A percentile compares a stretch with the other conserved stretches of the same genome.
Evolutionary conservation across 2,888 invertebrate genomes (phyloP).

Genomic region (Punctoribates punctum): DNA sequence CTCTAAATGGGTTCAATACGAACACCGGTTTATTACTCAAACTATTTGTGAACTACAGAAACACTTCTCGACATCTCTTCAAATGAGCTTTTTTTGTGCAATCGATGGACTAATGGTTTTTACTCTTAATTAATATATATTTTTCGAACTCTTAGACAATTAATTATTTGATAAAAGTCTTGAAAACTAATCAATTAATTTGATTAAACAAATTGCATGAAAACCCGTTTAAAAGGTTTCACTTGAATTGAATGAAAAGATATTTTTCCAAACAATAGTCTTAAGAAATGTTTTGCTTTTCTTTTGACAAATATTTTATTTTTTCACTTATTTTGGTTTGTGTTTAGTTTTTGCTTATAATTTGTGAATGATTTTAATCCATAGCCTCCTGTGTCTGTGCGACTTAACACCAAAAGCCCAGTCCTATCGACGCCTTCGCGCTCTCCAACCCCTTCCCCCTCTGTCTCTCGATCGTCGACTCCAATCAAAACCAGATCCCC

Average conservation of each 20-base stretch:
- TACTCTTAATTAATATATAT: not conserved
- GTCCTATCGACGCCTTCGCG: slow-evolving; percentile 10
- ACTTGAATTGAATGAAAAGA: no score
- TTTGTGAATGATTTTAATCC: slow-evolving; percentile 5
- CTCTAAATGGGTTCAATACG: no score
- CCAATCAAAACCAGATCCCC: slow-evolving; percentile 30
- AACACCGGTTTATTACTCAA: not conserved
- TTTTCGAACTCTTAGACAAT: not conserved
- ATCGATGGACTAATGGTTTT: slow-evolving; percentile 8
- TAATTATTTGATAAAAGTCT: not conserved
- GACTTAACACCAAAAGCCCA: not conserved
- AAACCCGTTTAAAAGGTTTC: not conserved
- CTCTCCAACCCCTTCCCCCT: slow-evolving; percentile 20
- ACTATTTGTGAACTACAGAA: not conserved
- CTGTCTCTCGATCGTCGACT: slow-evolving; percentile 11
- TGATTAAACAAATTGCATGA: not conserved
- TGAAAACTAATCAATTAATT: not conserved
- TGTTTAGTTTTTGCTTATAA: slow-evolving; percentile 22
- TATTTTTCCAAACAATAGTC: not conserved
- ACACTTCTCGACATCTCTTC: not conserved
- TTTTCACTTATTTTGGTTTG: not conserved
- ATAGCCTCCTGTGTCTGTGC: slow-evolving; percentile 22
- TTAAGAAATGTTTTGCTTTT: not conserved
- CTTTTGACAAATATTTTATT: not conserved
- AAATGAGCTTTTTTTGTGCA: not conserved